Base-by-base conservation (phyloP, 2,888 invertebrate species). In the Aphidius colemani region DNA sequence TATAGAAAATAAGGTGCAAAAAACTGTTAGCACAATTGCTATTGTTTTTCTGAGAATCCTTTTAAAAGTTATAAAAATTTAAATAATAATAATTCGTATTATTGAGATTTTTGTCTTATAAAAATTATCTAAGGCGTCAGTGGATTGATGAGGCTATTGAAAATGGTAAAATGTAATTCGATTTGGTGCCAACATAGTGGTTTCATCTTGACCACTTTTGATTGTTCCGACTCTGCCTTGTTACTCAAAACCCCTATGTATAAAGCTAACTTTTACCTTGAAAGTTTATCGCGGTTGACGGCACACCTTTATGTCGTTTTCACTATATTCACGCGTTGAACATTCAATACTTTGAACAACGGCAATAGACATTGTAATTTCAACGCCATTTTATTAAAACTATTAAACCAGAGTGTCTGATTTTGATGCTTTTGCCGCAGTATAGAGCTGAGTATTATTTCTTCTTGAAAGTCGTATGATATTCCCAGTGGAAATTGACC, bases 211-310 rank as follows among this genome's bases (percentile, higher is more conserved):
- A 76, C 63, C 66, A 71, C 30, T 30, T 30, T 11, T 73, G 73
- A 76, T 78, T 78, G 78, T 78, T 78, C 75, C 74, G 72, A 74
- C 75, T 77, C 74, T 71, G 73, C 73, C 74, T 76, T 74, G 75
- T 78, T 77, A 77, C 69, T 70, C 44, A 59, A 48, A 49, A 50
- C 50, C 30, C 11, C 30, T 30, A 2, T 2, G 5, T 30, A 30
- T 30, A 30, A 30, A 5, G 30, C 30, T 30, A 30, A 30, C 30
- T 30, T 30, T 30, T 30, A 30, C 30, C 43, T 41, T 8, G 71
- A 74, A 78, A 77, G 73, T 78, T 78, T 74, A 72, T 73, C 71
- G 69, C 70, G 68, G 30, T 30, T 30, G 30, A 30, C 30, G 30
- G 30, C 30, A 30, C 30, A 56, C 59, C 60, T 66, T 55, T 63